A percentile compares a stretch with the other conserved stretches of the same genome.
Evolutionary conservation across 2,113 vertebrate species (phyloP).

Genomic region (Nothoprocta perdicaria): DNA sequence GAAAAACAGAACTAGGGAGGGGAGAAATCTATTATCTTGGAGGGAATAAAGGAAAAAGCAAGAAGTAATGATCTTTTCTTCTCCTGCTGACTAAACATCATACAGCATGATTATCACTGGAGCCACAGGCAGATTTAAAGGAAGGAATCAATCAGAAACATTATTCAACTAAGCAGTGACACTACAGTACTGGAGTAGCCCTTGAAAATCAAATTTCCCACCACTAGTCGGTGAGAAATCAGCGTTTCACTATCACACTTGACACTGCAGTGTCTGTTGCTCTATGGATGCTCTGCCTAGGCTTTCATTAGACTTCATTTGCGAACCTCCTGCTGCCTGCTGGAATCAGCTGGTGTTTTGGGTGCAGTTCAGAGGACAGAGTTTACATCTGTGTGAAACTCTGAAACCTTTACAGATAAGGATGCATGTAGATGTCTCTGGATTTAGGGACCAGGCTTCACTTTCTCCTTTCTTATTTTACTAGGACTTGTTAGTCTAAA

Average conservation of each 20-base stretch:
- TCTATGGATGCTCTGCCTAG: not conserved
- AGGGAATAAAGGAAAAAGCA: not conserved
- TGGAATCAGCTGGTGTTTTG: not conserved
- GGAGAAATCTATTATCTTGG: not conserved
- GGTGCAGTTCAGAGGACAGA: not conserved
- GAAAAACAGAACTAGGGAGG: not conserved
- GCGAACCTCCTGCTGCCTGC: slow-evolving; percentile 20
- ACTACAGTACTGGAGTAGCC: accelerated
- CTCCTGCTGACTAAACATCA: not conserved
- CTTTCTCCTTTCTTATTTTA: slow-evolving; percentile 1
- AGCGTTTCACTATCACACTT: not conserved
- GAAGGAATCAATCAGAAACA: not conserved
- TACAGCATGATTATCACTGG: not conserved
- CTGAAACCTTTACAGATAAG: slow-evolving; percentile 9
- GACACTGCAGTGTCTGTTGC: not conserved
- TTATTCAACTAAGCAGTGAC: not conserved
- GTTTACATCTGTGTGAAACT: not conserved
- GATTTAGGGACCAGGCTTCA: not conserved
- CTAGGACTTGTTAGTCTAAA: not conserved
- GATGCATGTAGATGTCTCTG: not conserved
- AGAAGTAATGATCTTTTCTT: not conserved
- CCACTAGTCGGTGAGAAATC: not conserved
- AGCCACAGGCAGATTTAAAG: not conserved
- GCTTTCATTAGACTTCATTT: not conserved
- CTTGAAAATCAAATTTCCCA: not conserved